These are phyloP conservation scores for Lucilia cuprina DNA, from an alignment of 1,140 invertebrate species.

Conservation along the genomic window DNA sequence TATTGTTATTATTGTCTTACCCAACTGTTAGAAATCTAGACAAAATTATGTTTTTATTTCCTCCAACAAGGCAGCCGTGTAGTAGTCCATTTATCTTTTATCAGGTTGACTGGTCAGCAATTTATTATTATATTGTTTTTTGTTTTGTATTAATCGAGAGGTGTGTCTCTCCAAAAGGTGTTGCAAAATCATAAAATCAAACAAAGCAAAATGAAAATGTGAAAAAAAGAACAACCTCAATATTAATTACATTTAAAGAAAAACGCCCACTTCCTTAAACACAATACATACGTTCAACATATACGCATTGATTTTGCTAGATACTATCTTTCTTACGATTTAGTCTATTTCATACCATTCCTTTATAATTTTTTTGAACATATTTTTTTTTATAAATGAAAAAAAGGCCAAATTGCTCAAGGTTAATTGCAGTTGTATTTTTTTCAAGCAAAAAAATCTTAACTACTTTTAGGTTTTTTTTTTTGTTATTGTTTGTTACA, in stretches of 20 bases:
- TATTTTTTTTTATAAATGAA: neutral
- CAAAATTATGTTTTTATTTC: conserved; percentile 3
- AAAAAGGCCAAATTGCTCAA: neutral
- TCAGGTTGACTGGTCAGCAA: neutral
- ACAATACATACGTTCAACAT: neutral
- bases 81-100: conserved; percentile 12
- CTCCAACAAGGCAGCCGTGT: neutral
- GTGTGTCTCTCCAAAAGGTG: neutral
- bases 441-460: neutral
- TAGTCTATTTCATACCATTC: neutral
- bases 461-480: neutral
- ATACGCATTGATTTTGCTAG: neutral
- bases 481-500: neutral
- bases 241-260: conserved; percentile 17
- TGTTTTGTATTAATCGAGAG: neutral
- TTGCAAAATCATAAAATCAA: conserved; percentile 2
- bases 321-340: too few relatives aligned
- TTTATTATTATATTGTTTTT: neutral
- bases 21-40: neutral
- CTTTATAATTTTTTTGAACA: neutral
- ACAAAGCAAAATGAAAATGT: neutral
- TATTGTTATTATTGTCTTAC: too few relatives aligned
- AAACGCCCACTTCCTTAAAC: conserved; percentile 13
- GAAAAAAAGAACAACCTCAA: neutral
- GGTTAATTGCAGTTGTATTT: neutral